Evolutionary conservation across 2,113 vertebrate genomes (phyloP).

Genomic region (Thamnaconus septentrionalis): DNA sequence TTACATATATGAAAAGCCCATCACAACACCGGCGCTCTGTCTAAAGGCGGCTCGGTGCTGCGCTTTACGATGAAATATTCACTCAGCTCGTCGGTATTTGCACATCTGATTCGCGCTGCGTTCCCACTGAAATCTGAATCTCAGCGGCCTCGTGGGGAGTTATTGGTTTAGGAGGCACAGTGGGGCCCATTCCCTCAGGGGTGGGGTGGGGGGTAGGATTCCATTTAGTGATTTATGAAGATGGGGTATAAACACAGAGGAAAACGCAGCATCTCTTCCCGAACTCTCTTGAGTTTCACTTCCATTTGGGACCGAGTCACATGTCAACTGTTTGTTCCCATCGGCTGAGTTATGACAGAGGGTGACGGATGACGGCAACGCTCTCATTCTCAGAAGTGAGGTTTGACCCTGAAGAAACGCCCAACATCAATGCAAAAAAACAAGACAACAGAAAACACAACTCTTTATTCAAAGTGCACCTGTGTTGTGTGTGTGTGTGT

Average conservation of each 20-base stretch:
- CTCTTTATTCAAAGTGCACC: too few relatives aligned
- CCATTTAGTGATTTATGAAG: slow-evolving; percentile 48
- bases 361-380: background rate
- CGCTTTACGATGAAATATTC: slow-evolving; percentile 66
- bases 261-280: slow-evolving; percentile 38
- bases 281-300: slow-evolving; percentile 39
- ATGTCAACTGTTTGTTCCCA: slow-evolving; percentile 15
- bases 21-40: slow-evolving; percentile 23
- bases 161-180: slow-evolving; percentile 52
- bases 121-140: slow-evolving; percentile 53
- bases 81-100: slow-evolving; percentile 57
- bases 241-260: slow-evolving; percentile 41
- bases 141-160: slow-evolving; percentile 48
- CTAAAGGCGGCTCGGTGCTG: slow-evolving; percentile 43
- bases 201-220: slow-evolving; percentile 19
- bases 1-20: slow-evolving; percentile 64
- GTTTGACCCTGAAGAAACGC: too few relatives aligned
- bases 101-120: slow-evolving; percentile 47
- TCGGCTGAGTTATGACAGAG: slow-evolving; percentile 30
- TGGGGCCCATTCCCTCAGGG: slow-evolving; percentile 26
- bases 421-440: too few relatives aligned
- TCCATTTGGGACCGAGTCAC: slow-evolving; percentile 32
- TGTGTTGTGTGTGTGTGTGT: too few relatives aligned
- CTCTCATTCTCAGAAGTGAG: slow-evolving; percentile 2
- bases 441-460: too few relatives aligned